Conservation (phyloP, 2,888 invertebrate genomes). For the Caenorhabditis sp. region DNA sequence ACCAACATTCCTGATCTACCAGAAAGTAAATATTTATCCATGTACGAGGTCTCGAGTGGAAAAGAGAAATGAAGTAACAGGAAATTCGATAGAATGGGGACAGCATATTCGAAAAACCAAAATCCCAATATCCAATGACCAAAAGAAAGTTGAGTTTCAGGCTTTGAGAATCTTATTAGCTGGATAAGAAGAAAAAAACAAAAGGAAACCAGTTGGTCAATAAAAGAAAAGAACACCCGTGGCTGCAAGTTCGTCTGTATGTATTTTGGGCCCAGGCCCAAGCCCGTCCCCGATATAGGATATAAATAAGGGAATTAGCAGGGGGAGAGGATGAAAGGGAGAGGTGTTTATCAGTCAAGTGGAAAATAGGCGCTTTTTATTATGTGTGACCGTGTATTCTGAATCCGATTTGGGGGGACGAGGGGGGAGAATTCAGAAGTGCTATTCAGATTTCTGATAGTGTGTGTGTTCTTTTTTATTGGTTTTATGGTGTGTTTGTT, state of each 20-base stretch:
- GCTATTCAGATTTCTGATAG: background rate
- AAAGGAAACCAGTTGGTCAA: background rate
- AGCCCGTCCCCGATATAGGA: background rate
- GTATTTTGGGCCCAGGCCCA: too few species aligned
- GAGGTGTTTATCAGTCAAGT: conserved; percentile 60
- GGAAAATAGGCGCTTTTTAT: conserved; percentile 53
- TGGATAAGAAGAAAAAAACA: background rate
- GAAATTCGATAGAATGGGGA: background rate
- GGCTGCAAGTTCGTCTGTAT: conserved; percentile 6
- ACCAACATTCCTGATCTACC: too few species aligned
- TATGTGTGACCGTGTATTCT: conserved; percentile 37
- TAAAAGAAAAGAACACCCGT: background rate
- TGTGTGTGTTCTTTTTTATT: conserved; percentile 6
- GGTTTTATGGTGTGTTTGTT: background rate
- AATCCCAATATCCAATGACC: background rate
- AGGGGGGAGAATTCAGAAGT: background rate
- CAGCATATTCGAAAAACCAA: too few species aligned
- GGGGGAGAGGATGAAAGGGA: conserved; percentile 23
- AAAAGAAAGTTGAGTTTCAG: background rate
- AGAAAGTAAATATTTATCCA: conserved; percentile 21
- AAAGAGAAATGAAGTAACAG: background rate
- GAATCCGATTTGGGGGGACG: background rate
- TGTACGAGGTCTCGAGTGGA: conserved; percentile 33
- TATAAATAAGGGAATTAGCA: background rate
- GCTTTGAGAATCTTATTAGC: too few species aligned